Base-by-base conservation (phyloP, 2,797 vertebrate genomes). In the Avahi laniger region DNA sequence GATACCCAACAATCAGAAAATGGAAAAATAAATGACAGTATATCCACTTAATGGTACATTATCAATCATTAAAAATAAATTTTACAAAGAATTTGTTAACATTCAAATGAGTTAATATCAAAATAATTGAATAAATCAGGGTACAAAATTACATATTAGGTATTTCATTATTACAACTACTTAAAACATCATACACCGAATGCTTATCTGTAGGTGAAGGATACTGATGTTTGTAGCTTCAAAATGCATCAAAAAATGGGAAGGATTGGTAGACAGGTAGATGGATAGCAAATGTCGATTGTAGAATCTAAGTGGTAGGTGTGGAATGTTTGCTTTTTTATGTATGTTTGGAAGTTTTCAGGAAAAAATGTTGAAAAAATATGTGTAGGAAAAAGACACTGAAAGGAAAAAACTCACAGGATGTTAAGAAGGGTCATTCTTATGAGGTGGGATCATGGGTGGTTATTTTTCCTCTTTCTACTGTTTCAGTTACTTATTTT, bases 1-100 rank as follows among this genome's bases (percentile, higher is more conserved):
- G 83, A 57, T 84, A 79, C 46, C 65, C 13, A 72, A 92, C 72
- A 26, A 73, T 73, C 84, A 73, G 81, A 96, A 94, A 89, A 48
- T 41, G 79, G 79, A 73, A 61, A 88, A 93, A 92, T 92, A 93
- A 88, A 84, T 78, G 54, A 69, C 13, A 28, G 11, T 38, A 14
- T 57, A 79, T 82, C 38, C n/a, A 57, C 75, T 85, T 84, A 61
- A 22, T 7, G 15, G 63, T 13, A 95, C 35, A 69, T 79, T 94
- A 93, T 82, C 76, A 84, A 76, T 48, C 50, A 83, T 93, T 91
- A 96, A 93, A 97, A 97, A 78, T 93, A 90, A 96, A 91, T 91
- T 95, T 94, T 92, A 61, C 46, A 67, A 92, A 94, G 63, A 90
- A 70, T 91, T 89, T 89, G 35, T 72, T 92, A 95, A 93, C 43